phyloP scores from a whole-genome alignment of 2,797 vertebrate genomes.

The Garrulus glandarius region DNA sequence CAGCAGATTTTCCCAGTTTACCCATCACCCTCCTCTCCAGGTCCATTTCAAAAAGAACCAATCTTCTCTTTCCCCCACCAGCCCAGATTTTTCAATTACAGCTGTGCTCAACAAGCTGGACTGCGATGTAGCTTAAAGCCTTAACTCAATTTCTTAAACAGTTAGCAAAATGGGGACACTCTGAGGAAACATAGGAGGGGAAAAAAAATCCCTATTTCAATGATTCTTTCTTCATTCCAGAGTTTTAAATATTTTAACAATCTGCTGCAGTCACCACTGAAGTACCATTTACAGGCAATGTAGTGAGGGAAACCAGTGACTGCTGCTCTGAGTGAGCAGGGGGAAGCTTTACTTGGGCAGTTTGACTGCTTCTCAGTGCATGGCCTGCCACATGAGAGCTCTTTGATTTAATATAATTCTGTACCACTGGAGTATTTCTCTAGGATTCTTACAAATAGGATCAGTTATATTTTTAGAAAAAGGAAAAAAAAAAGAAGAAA shows the following conservation, averaged over 20 bases:
- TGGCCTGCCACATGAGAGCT: not conserved
- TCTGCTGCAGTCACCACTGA: not conserved
- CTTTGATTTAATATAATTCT: not conserved
- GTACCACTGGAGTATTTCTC: fast-evolving
- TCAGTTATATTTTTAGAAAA: not conserved
- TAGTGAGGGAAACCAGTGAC: not conserved
- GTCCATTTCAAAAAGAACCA: not conserved
- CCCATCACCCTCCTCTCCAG: not conserved
- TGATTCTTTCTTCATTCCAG: not conserved
- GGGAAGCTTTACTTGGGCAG: not conserved
- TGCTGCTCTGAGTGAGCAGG: not conserved
- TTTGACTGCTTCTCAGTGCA: not conserved
- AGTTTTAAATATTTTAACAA: not conserved
- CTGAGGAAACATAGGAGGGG: not conserved
- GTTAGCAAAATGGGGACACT: not conserved
- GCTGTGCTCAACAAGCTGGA: not conserved
- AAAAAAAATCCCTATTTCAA: not conserved
- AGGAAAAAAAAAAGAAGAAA: fast-evolving
- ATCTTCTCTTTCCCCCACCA: not conserved
- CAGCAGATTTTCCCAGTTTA: not conserved
- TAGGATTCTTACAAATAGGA: not conserved
- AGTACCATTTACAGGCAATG: not conserved
- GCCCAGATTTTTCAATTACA: not conserved
- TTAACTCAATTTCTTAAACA: not conserved
- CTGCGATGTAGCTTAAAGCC: not conserved